Percentiles rank a stretch among this genome's conserved stretches.
These are phyloP conservation scores for Boloria euphrosyne DNA, from an alignment of 2,888 invertebrate genomes.

Conservation along the genomic window DNA sequence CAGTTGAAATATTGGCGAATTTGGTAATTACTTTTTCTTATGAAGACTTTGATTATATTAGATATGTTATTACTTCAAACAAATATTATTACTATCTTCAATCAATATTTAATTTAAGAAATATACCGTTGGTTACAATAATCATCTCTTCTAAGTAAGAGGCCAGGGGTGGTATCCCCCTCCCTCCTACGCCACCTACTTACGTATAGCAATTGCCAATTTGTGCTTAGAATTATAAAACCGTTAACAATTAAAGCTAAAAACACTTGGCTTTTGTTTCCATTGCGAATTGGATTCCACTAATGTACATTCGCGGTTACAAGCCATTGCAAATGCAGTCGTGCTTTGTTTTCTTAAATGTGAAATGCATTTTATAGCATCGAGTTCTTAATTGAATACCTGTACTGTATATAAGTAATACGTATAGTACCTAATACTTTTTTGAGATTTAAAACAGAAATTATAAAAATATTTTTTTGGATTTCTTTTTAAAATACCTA, in stretches of 20 bases:
- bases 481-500: no score
- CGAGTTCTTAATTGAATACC: not conserved
- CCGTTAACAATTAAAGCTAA: slow-evolving; percentile 23
- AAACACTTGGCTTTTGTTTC: slow-evolving; percentile 26
- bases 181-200: not conserved
- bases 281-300: slow-evolving; percentile 28
- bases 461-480: no score
- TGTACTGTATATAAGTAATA: no score
- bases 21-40: no score
- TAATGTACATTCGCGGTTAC: slow-evolving; percentile 35
- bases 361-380: not conserved
- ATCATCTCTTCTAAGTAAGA: no score
- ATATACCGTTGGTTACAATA: not conserved
- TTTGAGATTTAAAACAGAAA: no score
- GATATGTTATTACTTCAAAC: not conserved
- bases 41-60: no score
- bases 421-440: no score
- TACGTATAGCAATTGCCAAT: slow-evolving; percentile 5
- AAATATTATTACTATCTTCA: not conserved
- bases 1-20: no score
- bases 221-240: slow-evolving; percentile 25
- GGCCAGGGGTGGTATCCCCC: no score
- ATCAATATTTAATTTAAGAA: not conserved
- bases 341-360: slow-evolving; percentile 23
- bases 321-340: slow-evolving; percentile 21